phyloP scores from a whole-genome alignment of 1,140 invertebrate genomes.

The Drosophila truncata region DNA sequence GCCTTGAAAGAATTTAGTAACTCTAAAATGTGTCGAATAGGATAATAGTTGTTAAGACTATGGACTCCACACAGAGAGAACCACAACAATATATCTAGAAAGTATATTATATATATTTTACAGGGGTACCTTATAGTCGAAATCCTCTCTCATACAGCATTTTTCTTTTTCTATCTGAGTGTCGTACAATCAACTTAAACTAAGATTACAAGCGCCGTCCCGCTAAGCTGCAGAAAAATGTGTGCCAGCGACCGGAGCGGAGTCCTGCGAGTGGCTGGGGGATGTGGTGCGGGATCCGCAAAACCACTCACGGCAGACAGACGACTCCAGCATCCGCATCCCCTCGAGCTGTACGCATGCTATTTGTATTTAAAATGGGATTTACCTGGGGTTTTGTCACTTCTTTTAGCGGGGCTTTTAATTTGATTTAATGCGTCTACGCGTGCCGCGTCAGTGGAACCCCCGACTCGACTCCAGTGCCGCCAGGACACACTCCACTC shows the following conservation, averaged over 20 bases:
- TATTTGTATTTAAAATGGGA: conserved; percentile 83
- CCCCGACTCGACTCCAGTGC: neutral
- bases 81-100: neutral
- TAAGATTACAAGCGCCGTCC: conserved; percentile 74
- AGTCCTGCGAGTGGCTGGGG: conserved; percentile 10
- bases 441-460: conserved; percentile 58
- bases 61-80: neutral
- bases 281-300: conserved; percentile 7
- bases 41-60: neutral
- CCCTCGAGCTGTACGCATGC: conserved; percentile 47
- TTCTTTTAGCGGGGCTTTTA: conserved; percentile 78
- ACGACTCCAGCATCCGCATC: conserved; percentile 22
- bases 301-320: conserved; percentile 56
- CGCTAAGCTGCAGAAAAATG: conserved; percentile 77
- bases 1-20: no score
- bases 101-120: neutral
- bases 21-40: no score
- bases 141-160: neutral
- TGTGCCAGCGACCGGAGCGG: conserved; percentile 54
- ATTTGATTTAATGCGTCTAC: conserved; percentile 83
- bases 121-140: neutral
- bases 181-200: conserved; percentile 82
- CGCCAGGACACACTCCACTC: conserved; percentile 5
- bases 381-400: conserved; percentile 83
- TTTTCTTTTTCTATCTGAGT: conserved; percentile 32